A percentile compares a stretch with the other conserved stretches of the same genome.
Conservation (phyloP, 2,888 invertebrate genomes). For the Alsophila aescularia region DNA sequence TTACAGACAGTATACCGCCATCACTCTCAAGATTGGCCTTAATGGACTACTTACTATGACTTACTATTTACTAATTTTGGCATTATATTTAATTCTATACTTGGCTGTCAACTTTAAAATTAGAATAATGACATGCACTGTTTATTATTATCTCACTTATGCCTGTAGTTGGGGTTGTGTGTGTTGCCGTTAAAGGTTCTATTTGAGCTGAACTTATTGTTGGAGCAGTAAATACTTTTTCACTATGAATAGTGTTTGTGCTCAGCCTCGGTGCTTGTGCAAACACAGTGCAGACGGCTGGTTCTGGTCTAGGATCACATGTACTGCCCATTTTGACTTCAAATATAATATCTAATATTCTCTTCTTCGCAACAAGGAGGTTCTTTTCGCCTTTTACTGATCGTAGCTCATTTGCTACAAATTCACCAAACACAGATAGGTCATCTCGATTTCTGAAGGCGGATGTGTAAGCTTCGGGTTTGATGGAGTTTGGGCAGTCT, state of each 20-base stretch:
- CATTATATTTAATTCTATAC: constrained; percentile 31
- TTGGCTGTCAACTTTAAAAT: constrained; percentile 77
- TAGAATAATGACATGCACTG: constrained; percentile 70
- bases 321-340: constrained; percentile 85
- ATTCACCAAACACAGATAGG: constrained; percentile 85
- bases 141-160: constrained; percentile 77
- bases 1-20: too few relatives aligned
- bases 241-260: constrained; percentile 52
- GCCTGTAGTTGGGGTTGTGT: constrained; percentile 62
- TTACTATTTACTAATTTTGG: background rate
- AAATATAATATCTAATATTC: constrained; percentile 85
- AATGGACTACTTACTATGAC: background rate
- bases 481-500: constrained; percentile 51
- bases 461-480: constrained; percentile 55
- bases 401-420: constrained; percentile 84
- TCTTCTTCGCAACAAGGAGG: constrained; percentile 83
- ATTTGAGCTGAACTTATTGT: constrained; percentile 64
- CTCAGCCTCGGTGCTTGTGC: constrained; percentile 52
- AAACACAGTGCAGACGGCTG: constrained; percentile 58
- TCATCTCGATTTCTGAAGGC: constrained; percentile 72
- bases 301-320: constrained; percentile 62
- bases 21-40: too few relatives aligned
- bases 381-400: constrained; percentile 83
- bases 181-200: constrained; percentile 59
- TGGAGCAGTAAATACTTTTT: constrained; percentile 64